phyloP scores from a whole-genome alignment of 1,140 invertebrate species.

The Drosophila ananassae region DNA sequence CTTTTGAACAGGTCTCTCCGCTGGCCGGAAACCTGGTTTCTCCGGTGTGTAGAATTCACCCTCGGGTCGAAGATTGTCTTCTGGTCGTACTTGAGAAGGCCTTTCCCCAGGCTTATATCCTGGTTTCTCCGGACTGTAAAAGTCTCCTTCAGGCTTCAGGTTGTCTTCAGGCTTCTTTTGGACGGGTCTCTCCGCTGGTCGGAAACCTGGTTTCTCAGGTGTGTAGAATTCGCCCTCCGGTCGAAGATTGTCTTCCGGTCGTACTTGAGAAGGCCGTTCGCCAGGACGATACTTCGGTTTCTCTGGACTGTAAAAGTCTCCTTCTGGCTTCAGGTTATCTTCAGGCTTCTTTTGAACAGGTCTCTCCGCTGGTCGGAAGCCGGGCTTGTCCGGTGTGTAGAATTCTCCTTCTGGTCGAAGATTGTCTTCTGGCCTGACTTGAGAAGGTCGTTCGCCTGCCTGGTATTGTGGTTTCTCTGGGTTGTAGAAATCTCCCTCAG shows the following conservation, averaged over 20 bases:
- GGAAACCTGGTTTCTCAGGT: slow-evolving; percentile 59
- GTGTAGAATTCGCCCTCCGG: slow-evolving; percentile 86
- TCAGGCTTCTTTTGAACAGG: slow-evolving; percentile 72
- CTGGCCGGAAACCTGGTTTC: too few species aligned
- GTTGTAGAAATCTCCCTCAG: slow-evolving; percentile 87
- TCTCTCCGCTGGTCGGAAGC: slow-evolving; percentile 76
- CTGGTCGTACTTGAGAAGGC: too few species aligned
- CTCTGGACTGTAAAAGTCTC: slow-evolving; percentile 86
- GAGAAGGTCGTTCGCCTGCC: slow-evolving; percentile 85
- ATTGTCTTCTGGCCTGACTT: slow-evolving; percentile 85
- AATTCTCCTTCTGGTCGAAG: slow-evolving; percentile 87
- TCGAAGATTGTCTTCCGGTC: slow-evolving; percentile 86
- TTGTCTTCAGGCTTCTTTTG: slow-evolving; percentile 85
- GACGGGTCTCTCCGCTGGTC: slow-evolving; percentile 78
- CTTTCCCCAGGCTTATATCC: too few species aligned
- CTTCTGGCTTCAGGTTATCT: slow-evolving; percentile 87
- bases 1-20: too few species aligned
- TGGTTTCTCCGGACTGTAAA: too few species aligned
- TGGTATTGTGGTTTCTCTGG: slow-evolving; percentile 59
- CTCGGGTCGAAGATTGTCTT: too few species aligned
- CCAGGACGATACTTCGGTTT: slow-evolving; percentile 77
- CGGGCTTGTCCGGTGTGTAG: slow-evolving; percentile 77
- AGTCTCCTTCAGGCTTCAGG: slow-evolving; percentile 85
- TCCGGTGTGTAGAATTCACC: too few species aligned
- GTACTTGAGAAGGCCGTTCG: slow-evolving; percentile 84